phyloP scores from a whole-genome alignment of 2,113 vertebrate species.

The Propithecus coquereli region DNA sequence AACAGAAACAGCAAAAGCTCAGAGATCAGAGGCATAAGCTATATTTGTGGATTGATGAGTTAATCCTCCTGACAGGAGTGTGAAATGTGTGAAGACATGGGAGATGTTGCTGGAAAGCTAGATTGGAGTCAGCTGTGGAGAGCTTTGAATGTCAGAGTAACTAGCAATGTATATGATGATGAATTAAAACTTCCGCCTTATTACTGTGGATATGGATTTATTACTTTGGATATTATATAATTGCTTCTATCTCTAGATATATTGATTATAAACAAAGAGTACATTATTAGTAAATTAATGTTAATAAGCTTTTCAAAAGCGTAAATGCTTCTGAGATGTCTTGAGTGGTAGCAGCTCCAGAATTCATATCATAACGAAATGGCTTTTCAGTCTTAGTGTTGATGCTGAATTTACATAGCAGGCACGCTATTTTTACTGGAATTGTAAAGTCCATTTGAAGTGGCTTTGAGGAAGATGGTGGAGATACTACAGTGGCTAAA shows the following conservation, averaged over 20 bases:
- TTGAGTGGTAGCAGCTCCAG: background rate
- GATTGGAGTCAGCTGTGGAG: background rate
- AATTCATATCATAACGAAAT: background rate
- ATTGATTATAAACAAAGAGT: background rate
- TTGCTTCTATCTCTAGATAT: background rate
- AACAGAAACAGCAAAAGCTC: background rate
- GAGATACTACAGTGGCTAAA: background rate
- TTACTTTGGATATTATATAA: background rate
- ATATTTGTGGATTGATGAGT: background rate
- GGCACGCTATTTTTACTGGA: background rate
- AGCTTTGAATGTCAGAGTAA: background rate
- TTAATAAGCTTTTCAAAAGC: constrained; percentile 31
- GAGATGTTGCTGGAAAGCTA: background rate
- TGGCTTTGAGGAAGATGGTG: background rate
- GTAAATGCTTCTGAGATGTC: background rate
- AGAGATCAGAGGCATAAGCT: background rate
- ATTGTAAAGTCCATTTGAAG: background rate
- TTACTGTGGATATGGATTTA: background rate
- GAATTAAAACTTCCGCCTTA: background rate
- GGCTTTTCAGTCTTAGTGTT: background rate
- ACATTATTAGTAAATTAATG: constrained; percentile 12
- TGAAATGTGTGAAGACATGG: background rate
- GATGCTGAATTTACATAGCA: background rate
- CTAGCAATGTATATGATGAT: background rate
- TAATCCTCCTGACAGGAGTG: background rate